Conservation (phyloP, 2,888 invertebrate species). For the Acanthosepion pharaonis region DNA sequence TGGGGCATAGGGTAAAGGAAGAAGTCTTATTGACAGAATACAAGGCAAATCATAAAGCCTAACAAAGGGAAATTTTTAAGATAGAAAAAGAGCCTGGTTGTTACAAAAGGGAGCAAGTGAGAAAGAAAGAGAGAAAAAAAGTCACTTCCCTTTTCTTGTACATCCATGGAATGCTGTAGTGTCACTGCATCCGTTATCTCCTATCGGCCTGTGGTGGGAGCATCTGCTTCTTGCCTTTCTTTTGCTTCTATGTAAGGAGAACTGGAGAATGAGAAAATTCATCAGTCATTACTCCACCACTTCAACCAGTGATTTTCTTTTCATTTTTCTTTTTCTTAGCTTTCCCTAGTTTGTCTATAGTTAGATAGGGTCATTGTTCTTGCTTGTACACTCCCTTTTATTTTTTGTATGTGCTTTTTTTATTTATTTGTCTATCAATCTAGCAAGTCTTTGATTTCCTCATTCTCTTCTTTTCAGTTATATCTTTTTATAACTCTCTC, state of each 20-base stretch:
- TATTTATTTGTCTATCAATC: no score
- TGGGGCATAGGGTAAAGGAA: background rate
- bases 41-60: background rate
- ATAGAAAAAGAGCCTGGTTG: background rate
- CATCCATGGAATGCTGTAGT: conserved; percentile 1
- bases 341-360: background rate
- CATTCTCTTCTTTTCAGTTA: no score
- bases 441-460: no score
- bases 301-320: background rate
- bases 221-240: background rate
- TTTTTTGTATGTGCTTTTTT: no score
- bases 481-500: no score
- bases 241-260: background rate
- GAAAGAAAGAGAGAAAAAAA: background rate
- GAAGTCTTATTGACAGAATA: background rate
- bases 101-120: background rate
- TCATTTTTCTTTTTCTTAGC: background rate
- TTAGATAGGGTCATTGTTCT: background rate
- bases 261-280: background rate
- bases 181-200: background rate
- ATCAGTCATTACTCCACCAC: background rate
- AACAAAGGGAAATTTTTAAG: background rate
- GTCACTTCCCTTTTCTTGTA: background rate
- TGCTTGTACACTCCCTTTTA: no score
- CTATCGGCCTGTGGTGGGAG: background rate